phyloP scores from a whole-genome alignment of 2,113 vertebrate species.

The Vicugna pacos region DNA sequence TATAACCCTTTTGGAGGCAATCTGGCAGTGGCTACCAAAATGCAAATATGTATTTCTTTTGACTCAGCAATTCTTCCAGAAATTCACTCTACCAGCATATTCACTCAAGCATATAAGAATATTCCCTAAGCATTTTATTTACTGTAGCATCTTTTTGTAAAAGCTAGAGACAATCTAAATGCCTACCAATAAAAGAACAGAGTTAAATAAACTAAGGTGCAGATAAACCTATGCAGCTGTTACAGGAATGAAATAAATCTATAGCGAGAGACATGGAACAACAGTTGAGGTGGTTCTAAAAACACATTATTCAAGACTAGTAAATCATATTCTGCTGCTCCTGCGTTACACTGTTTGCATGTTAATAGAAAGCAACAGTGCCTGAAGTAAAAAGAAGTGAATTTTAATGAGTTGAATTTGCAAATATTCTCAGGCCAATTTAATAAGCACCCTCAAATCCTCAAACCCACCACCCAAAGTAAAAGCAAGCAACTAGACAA shows the following conservation, averaged over 20 bases:
- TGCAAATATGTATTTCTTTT: neutral
- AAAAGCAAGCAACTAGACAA: neutral
- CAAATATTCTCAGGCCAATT: neutral
- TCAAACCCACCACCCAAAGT: neutral
- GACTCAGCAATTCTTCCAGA: neutral
- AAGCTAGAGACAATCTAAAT: conserved; percentile 8
- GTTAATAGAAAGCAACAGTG: neutral
- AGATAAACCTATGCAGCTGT: neutral
- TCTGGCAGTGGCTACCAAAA: neutral
- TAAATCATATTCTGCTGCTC: neutral
- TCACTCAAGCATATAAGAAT: neutral
- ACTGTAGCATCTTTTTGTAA: neutral
- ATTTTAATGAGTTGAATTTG: neutral
- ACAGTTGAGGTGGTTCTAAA: conserved; percentile 42
- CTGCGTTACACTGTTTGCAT: neutral
- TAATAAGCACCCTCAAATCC: neutral
- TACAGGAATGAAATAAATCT: neutral
- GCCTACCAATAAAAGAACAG: neutral
- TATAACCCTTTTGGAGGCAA: neutral
- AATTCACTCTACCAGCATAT: neutral
- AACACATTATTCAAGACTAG: neutral
- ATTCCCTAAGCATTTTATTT: neutral
- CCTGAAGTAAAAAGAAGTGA: neutral
- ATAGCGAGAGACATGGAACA: neutral
- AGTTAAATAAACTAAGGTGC: neutral